Base-by-base conservation (phyloP, 2,888 invertebrate species). In the Mechanitis mazaeus region DNA sequence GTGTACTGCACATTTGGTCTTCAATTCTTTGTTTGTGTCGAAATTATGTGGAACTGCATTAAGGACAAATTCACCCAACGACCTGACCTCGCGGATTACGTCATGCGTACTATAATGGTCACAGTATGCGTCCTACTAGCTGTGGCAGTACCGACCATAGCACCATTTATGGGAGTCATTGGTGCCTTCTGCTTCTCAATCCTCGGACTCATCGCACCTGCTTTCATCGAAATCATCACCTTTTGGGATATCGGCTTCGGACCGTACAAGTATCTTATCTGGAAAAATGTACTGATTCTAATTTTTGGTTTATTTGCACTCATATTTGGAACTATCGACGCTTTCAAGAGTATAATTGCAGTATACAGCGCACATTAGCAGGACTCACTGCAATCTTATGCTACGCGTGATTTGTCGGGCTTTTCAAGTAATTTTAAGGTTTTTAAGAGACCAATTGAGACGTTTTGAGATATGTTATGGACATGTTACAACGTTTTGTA, bases 11-110 rank as follows among this genome's bases (percentile, higher is more conserved):
- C 98, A 0, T 99, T 98, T 80, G 97, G 97, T 5, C 93, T 99
- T 20, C 98, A 99, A 87, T 98, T 98, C 87, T 99, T 95, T 87
- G 98, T 99, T 20, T 98, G 98, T 80, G 92, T 98, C 61, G 96
- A 96, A 76, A 97, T 99, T 70, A 94, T 94, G 67, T 98, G 97
- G 97, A 95, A 94, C 73, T 91, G 91, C 58, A 90, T 98, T 58
- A 95, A 96, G 77, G 93, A 95, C 0, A 92, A 91, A 68, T 94
- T 93, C 81, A 91, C 91, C 38, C 94, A 94, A 75, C 92, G 92
- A 56, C 93, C 94, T 6, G 81, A 91, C 31, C 75, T 95, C 12
- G 93, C 94, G 4, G 96, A 97, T 80, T 97, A 97, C 83, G 81
- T 93, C 38, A 90, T 96, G 81, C 91, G 93, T 74, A 93, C 94